Base-by-base conservation (phyloP, 2,113 vertebrate genomes). In the Chroicocephalus ridibundus region DNA sequence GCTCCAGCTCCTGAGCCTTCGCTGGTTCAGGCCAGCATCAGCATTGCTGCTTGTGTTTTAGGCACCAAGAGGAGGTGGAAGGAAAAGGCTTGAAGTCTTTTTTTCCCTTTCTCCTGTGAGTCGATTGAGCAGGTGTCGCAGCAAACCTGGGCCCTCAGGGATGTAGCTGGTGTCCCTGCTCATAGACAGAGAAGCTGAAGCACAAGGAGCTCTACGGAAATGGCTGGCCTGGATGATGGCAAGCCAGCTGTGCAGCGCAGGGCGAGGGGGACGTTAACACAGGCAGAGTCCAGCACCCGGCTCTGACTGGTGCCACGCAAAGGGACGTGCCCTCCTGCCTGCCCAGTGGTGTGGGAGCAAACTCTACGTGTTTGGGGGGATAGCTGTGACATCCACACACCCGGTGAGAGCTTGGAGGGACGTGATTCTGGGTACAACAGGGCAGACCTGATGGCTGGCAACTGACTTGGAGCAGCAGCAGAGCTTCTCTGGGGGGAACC, bases 1-100 rank as follows among this genome's bases (percentile, higher is more conserved):
- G 95, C 93, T 82, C 94, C 95, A 93, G 84, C 94, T 89, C 62
- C 95, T 94, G 94, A 95, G 93, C 94, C 49, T 29, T 27, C 2
- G 4, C 38, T 61, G 3, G 3, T 11, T 1, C 36, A 25, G 21
- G 54, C 71, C 13, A 8, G 5, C 24, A 6, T 36, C 61, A 6
- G 44, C 68, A 38, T 15, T 6, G 15, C 72, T 82, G 55, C 29
- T 64, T 25, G 40, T 3, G 36, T 12, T 47, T 40, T 9, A 32
- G 46, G 21, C 17, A 6, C 12, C 5, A 3, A 8, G 15, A 51
- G 24, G 64, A 69, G 42, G 29, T 3, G 29, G 44, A 24, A 47
- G 38, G 54, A 82, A 52, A 54, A 72, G 42, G 31, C 10, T 8
- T 3, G 38, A 38, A 72, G 17, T 15, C 6, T 42, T 31, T n/a